Base-by-base conservation (phyloP, 2,888 invertebrate genomes). In the Mythimna vitellina region DNA sequence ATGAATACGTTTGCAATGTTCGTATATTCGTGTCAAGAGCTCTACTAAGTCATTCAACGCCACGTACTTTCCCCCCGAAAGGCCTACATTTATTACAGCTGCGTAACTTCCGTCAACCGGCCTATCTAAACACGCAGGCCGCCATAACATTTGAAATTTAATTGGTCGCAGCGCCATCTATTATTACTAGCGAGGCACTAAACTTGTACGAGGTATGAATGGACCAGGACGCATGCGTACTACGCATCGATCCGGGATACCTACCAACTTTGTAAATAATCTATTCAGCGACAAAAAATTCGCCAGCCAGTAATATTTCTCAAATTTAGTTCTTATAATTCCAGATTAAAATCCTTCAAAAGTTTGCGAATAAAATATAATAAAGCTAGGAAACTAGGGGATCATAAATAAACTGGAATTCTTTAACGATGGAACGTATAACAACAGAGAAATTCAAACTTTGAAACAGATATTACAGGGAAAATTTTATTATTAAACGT, bases 221-320 rank as follows among this genome's bases (percentile, higher is more conserved):
- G 94, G 84, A 86, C 81, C 84, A 93, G 78, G 91, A 91, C 95
- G 95, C 95, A 90, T 93, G 95, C 95, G 95, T 91, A 92, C 84
- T 91, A 85, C 82, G 80, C 91, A 96, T 96, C 91, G 95, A 96
- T 95, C 95, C 94, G 88, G 81, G 77, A 85, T 85, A 88, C 89
- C 85, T 85, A 88, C 89, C 85, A 85, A 85, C 88, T 88, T 65
- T 86, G 90, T 95, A 94, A 95, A 95, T 95, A 93, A 94, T 94
- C 90, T 91, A 94, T 92, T 90, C 85, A 85, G 88, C 82, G 83
- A 88, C 88, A 90, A 91, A 91, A 90, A 91, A 90, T 82, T 86
- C 81, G 78, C 74, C 80, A 83, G 66, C 80, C 74, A 73, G 64
- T 66, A 85, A 88, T 88, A 88, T 89, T 89, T 89, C 82, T 81